Evolutionary conservation across 2,113 vertebrate genomes (phyloP).

Genomic region (Muntiacus muntjak): DNA sequence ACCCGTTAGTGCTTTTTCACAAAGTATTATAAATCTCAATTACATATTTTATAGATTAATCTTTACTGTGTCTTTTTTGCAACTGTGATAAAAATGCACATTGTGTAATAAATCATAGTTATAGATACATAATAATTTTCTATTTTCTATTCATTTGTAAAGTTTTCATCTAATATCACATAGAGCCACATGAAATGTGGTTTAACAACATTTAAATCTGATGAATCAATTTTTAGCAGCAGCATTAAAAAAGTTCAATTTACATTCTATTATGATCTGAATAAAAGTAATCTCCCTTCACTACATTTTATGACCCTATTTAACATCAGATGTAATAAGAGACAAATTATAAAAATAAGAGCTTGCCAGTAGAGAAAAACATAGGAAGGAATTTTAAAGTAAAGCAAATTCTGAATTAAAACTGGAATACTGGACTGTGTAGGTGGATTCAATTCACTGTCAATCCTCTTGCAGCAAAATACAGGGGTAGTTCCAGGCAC

Average conservation of each 20-base stretch:
- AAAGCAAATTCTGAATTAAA: not conserved
- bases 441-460: not conserved
- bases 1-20: not conserved
- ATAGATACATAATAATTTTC: not conserved
- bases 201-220: slow-evolving; percentile 13
- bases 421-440: not conserved
- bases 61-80: not conserved
- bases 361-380: not conserved
- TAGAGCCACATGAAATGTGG: not conserved
- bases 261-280: slow-evolving; percentile 1
- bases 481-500: not conserved
- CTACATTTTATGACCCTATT: slow-evolving; percentile 27
- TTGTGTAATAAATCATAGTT: slow-evolving; percentile 23
- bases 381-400: not conserved
- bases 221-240: slow-evolving; percentile 33
- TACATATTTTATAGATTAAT: slow-evolving; percentile 37
- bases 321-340: not conserved
- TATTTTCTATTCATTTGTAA: slow-evolving; percentile 21
- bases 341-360: slow-evolving; percentile 33
- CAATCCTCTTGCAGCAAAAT: not conserved
- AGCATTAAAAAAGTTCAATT: slow-evolving; percentile 32
- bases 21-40: slow-evolving; percentile 48
- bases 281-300: slow-evolving; percentile 31
- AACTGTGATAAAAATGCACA: slow-evolving; percentile 37
- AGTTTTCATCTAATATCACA: slow-evolving; percentile 23